phyloP scores from a whole-genome alignment of 2,888 invertebrate genomes.

The Gymnocheta viridis region DNA sequence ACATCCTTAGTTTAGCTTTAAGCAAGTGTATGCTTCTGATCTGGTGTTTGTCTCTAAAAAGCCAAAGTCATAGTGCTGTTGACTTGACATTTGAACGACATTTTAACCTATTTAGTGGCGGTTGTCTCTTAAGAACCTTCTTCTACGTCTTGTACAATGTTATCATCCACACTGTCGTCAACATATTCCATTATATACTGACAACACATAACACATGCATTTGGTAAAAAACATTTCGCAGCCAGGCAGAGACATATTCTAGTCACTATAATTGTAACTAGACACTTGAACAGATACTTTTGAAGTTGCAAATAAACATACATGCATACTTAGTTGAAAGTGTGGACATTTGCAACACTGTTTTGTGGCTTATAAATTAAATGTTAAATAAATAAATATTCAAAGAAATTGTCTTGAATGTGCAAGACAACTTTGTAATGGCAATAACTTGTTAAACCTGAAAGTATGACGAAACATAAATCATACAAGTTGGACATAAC shows the following conservation, averaged over 20 bases:
- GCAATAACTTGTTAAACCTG: conserved; percentile 33
- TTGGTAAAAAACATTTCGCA: conserved; percentile 44
- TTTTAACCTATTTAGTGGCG: conserved; percentile 68
- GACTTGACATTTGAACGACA: conserved; percentile 67
- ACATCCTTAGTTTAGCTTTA: conserved; percentile 11
- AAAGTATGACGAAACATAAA: conserved; percentile 15
- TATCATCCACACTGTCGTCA: conserved; percentile 12
- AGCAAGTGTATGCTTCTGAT: not conserved
- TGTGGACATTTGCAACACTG: conserved; percentile 59
- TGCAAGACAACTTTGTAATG: conserved; percentile 48
- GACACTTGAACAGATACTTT: conserved; percentile 6
- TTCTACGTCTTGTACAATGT: conserved; percentile 1
- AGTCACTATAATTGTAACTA: not conserved
- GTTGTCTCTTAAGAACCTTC: conserved; percentile 51
- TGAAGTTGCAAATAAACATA: not conserved
- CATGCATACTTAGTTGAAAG: not conserved
- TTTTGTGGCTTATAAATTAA: conserved; percentile 63
- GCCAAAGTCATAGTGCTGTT: conserved; percentile 57
- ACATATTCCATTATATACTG: not conserved
- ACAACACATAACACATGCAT: conserved; percentile 4
- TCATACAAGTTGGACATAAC: not conserved
- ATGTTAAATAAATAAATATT: conserved; percentile 60
- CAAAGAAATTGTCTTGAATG: conserved; percentile 51
- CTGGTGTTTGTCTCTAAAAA: not conserved
- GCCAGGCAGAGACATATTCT: conserved; percentile 7